Conservation (phyloP, 2,797 vertebrate species). For the Remorina albescens region DNA sequence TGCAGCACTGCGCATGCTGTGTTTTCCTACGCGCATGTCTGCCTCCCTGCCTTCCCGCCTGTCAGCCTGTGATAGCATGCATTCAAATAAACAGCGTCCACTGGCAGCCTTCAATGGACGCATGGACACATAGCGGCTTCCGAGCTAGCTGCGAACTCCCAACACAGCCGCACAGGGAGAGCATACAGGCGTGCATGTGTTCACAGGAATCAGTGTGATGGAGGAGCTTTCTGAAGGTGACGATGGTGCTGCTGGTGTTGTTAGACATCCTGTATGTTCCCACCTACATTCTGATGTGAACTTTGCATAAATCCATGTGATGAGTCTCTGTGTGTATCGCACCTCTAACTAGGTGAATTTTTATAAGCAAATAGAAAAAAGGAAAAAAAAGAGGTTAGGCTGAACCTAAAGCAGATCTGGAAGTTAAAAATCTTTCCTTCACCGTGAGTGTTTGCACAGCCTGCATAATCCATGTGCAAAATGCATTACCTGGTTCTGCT, state of each 20-base stretch:
- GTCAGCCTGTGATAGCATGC: conserved; percentile 36
- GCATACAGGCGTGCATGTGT: not conserved
- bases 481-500: not conserved
- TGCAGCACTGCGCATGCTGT: conserved; percentile 27
- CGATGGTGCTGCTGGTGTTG: not conserved
- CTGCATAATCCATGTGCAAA: not conserved
- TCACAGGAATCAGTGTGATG: conserved; percentile 6
- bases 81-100: conserved; percentile 45
- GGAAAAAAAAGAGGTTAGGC: not conserved
- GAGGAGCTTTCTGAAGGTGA: not conserved
- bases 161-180: conserved; percentile 11
- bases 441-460: not conserved
- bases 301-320: conserved; percentile 24
- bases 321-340: conserved; percentile 18
- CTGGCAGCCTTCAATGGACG: conserved; percentile 30
- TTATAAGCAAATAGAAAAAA: not conserved
- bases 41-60: conserved; percentile 13
- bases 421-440: not conserved
- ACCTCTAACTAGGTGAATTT: not conserved
- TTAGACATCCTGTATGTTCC: conserved; percentile 2
- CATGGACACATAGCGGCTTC: conserved; percentile 10
- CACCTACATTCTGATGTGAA: conserved; percentile 18
- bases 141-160: conserved; percentile 18
- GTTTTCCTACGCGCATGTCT: conserved; percentile 20
- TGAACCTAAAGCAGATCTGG: not conserved